A percentile compares a stretch with the other conserved stretches of the same genome.
Conservation (phyloP, 35 echinoderm and acorn worm genomes). For the Patiria miniata region DNA sequence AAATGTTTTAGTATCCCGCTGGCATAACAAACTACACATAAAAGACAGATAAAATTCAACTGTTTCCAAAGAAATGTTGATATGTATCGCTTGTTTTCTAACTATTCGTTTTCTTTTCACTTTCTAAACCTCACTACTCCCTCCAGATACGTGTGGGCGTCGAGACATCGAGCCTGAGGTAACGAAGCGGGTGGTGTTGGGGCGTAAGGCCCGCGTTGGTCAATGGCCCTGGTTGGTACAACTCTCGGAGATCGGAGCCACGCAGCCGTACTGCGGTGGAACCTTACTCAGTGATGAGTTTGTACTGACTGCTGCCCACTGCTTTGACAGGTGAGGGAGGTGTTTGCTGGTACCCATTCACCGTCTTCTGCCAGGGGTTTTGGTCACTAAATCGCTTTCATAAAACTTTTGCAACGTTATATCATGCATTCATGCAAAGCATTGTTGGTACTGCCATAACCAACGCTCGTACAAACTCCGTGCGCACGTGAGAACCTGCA, state of each 20-base stretch:
- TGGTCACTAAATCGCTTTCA: too few species aligned
- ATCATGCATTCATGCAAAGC: too few species aligned
- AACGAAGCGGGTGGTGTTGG: constrained; percentile 31
- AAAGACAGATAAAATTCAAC: too few species aligned
- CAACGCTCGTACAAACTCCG: too few species aligned
- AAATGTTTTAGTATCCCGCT: too few species aligned
- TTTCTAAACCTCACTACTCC: background rate
- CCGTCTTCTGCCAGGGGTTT: background rate
- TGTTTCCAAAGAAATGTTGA: too few species aligned
- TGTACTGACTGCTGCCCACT: constrained; percentile 66
- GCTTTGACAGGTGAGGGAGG: constrained; percentile 42
- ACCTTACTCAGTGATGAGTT: constrained; percentile 45
- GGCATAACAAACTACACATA: too few species aligned
- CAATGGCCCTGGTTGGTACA: constrained; percentile 60
- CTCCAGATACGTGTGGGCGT: background rate
- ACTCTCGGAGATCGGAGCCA: background rate
- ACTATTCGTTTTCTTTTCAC: too few species aligned
- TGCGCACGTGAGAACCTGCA: too few species aligned
- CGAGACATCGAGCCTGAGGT: background rate
- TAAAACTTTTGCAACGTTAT: too few species aligned
- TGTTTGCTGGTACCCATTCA: background rate
- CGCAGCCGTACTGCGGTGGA: constrained; percentile 49
- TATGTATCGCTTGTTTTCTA: too few species aligned
- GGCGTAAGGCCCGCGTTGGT: background rate
- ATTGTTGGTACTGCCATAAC: too few species aligned